These are phyloP conservation scores for Planococcus citri DNA, from an alignment of 1,140 invertebrate genomes.

Conservation along the genomic window DNA sequence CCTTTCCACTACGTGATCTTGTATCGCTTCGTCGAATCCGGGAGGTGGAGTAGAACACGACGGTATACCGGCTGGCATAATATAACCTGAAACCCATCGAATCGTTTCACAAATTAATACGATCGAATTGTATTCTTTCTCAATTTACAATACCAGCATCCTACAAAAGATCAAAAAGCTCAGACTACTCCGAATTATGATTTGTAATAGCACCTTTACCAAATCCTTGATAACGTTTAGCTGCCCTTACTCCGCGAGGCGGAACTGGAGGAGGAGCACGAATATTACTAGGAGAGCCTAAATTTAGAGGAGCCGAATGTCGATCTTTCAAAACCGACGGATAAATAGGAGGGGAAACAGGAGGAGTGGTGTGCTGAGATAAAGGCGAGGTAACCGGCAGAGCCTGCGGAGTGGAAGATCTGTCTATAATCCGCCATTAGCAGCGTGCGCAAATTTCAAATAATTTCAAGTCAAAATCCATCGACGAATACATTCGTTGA, in stretches of 20 bases:
- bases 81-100: slow-evolving; percentile 9
- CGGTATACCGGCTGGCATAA: slow-evolving; percentile 38
- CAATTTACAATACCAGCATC: no score
- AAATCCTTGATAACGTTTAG: slow-evolving; percentile 41
- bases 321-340: slow-evolving; percentile 61
- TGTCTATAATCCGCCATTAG: slow-evolving; percentile 29
- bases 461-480: background rate
- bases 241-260: slow-evolving; percentile 48
- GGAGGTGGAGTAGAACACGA: slow-evolving; percentile 79
- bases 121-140: no score
- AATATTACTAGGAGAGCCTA: slow-evolving; percentile 30
- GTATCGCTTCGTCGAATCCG: slow-evolving; percentile 62
- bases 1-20: slow-evolving; percentile 38
- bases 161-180: no score
- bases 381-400: slow-evolving; percentile 40
- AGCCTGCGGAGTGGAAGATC: slow-evolving; percentile 37
- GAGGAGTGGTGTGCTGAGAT: slow-evolving; percentile 32
- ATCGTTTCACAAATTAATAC: no score
- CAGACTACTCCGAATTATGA: no score
- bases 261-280: slow-evolving; percentile 62
- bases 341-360: slow-evolving; percentile 36
- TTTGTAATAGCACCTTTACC: slow-evolving; percentile 26
- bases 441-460: slow-evolving; percentile 15
- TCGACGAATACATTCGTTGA: background rate
- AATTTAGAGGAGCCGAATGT: slow-evolving; percentile 33